Evolutionary conservation across 1,140 invertebrate species (phyloP), one percentile per base, ranked within the genome.

Genomic region (Dendrolimus kikuchii): DNA sequence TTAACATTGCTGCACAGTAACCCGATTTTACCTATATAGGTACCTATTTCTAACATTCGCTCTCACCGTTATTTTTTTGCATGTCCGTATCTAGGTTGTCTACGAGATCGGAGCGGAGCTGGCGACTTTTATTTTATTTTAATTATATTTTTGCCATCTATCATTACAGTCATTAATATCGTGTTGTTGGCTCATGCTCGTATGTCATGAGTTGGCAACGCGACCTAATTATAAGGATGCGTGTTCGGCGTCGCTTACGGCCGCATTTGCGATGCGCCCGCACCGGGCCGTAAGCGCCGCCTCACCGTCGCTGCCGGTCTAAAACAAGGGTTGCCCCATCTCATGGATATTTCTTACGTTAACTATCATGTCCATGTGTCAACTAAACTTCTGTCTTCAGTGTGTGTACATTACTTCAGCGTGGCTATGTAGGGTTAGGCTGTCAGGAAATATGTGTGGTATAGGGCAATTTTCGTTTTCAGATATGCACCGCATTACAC

Each of bases 311-410:
- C 59, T 55, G 57, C 61, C 59, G 54, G 55, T 69, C 66, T 75
- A 81, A 86, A 85, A 83, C 83, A 84, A 86, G 83, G 83, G 83
- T 86, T 86, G 83, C 83, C 83, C 83, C 83, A 86, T 86, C 72
- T 86, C 83, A 86, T 85, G 75, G 77, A 85, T 82, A 84, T 82
- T 83, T 83, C 78, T 81, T 71, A 69, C 80, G 77, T 83, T 81
- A 79, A 84, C 79, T 86, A 81, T 86, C 78, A 79, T 81, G 81
- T 84, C 77, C 81, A 80, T 81, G 81, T 86, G 69, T 78, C 76
- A 69, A 84, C 77, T 79, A 68, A 81, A 83, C 76, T 81, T 84
- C 69, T 70, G 74, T 80, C 81, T 73, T 80, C 63, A 77, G 65
- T 86, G 81, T 83, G 78, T 85, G 81, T 86, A 73, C 60, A 60